Evolutionary conservation across 2,797 vertebrate species (phyloP).

Genomic region (Uromys caudimaculatus): DNA sequence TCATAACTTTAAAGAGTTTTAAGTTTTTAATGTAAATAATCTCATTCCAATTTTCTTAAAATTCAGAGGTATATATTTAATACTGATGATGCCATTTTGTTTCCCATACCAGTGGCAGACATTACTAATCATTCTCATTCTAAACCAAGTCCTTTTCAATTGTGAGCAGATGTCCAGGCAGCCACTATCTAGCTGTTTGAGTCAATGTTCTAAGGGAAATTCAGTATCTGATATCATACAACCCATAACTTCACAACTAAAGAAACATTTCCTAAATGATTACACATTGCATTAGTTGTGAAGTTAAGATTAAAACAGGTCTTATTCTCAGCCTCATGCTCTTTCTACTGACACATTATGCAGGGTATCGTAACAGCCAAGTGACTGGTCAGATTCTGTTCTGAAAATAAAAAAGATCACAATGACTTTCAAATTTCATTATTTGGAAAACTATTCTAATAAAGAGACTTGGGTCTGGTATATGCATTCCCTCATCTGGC

Average conservation of each 20-base stretch:
- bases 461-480: slow-evolving; percentile 64
- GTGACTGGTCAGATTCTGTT: slow-evolving; percentile 13
- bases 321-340: background rate
- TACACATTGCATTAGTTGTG: background rate
- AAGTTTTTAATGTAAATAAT: slow-evolving; percentile 33
- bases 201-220: background rate
- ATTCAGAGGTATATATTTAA: background rate
- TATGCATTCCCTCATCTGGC: slow-evolving; percentile 72
- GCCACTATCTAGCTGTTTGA: background rate
- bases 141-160: background rate
- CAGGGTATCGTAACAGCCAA: background rate
- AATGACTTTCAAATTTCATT: slow-evolving; percentile 71
- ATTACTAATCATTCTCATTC: background rate
- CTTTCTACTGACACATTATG: background rate
- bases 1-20: slow-evolving; percentile 7
- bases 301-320: background rate
- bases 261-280: slow-evolving; percentile 33
- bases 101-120: background rate
- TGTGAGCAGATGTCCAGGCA: background rate
- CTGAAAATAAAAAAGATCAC: slow-evolving; percentile 53
- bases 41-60: background rate
- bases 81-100: background rate
- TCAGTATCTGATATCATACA: background rate
- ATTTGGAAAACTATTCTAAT: slow-evolving; percentile 59
- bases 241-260: background rate